These are phyloP conservation scores for Trematocara unimaculatum DNA, from an alignment of 2,113 vertebrate species.

Conservation along the genomic window DNA sequence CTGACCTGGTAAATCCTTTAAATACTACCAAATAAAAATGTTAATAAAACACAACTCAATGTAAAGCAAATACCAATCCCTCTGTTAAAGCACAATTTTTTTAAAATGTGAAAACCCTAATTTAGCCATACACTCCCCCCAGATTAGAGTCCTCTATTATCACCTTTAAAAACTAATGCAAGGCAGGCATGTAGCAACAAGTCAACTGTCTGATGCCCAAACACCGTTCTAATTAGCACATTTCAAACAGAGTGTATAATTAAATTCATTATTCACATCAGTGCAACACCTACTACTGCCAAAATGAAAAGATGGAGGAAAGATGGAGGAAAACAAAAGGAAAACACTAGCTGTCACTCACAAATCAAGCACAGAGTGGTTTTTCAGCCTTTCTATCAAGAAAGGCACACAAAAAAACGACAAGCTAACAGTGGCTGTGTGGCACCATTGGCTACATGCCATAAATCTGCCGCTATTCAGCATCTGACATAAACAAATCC, in stretches of 20 bases:
- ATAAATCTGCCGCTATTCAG: constrained; percentile 44
- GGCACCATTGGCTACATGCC: constrained; percentile 9
- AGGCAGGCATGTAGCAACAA: constrained; percentile 47
- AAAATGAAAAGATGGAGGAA: not conserved
- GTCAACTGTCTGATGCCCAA: constrained; percentile 27
- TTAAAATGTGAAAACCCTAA: not conserved
- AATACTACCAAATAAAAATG: not conserved
- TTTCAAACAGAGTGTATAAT: constrained; percentile 42
- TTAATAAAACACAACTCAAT: not conserved
- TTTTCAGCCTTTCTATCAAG: not conserved
- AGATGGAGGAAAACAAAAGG: not conserved
- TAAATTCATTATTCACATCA: constrained; percentile 36
- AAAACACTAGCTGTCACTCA: not conserved
- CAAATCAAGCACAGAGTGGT: not conserved
- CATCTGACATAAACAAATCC: constrained; percentile 36
- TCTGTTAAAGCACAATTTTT: not conserved
- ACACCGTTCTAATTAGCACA: constrained; percentile 56
- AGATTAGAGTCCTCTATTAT: constrained; percentile 47
- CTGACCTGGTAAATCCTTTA: not conserved
- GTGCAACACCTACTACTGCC: constrained; percentile 2
- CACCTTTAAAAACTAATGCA: constrained; percentile 37
- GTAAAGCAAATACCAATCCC: not conserved
- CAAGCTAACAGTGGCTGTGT: not conserved
- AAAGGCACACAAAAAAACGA: not conserved
- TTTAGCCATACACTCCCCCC: not conserved